Evolutionary conservation across 2,888 invertebrate genomes (phyloP).

Genomic region (Abrostola triplasia): DNA sequence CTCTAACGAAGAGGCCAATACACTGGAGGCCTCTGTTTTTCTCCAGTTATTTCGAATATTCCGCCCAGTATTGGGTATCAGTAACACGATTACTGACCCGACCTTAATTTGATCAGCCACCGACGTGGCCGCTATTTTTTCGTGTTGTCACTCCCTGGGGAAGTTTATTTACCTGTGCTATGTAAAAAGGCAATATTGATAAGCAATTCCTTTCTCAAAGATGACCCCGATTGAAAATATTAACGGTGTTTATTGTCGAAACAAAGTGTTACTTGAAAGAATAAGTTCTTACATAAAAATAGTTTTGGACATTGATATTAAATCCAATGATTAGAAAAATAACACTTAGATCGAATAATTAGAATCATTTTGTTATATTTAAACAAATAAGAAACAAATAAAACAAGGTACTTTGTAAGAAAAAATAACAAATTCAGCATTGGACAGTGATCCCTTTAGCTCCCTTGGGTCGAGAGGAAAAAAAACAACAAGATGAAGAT

Average conservation of each 20-base stretch:
- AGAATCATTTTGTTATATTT: constrained; percentile 19
- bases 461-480: constrained; percentile 69
- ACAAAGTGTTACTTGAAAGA: background rate
- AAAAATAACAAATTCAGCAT: constrained; percentile 65
- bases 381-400: constrained; percentile 50
- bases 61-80: constrained; percentile 83
- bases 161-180: constrained; percentile 71
- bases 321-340: background rate
- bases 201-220: constrained; percentile 44
- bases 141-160: constrained; percentile 70
- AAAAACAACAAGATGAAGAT: constrained; percentile 74
- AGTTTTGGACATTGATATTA: background rate
- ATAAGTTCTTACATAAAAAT: background rate
- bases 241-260: constrained; percentile 20
- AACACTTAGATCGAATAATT: constrained; percentile 10
- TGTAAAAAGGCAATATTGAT: constrained; percentile 58
- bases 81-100: constrained; percentile 88
- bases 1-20: constrained; percentile 85
- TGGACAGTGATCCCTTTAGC: constrained; percentile 74
- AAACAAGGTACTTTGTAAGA: constrained; percentile 49
- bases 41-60: constrained; percentile 81
- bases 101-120: constrained; percentile 84
- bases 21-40: constrained; percentile 83
- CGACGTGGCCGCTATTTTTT: constrained; percentile 76
- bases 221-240: constrained; percentile 39